These are phyloP conservation scores for Hemithea aestivaria DNA, from an alignment of 2,888 invertebrate genomes.

Conservation along the genomic window DNA sequence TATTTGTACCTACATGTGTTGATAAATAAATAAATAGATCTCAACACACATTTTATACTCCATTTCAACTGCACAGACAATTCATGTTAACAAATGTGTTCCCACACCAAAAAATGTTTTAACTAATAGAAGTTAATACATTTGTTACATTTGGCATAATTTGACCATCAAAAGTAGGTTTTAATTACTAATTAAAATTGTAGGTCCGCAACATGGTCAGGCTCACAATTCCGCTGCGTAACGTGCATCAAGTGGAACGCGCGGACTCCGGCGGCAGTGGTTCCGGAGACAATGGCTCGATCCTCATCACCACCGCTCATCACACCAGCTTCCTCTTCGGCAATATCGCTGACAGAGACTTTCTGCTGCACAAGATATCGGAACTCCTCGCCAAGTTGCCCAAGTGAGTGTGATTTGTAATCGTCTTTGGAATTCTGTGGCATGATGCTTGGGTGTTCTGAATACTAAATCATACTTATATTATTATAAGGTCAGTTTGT, in stretches of 20 bases:
- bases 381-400: slow-evolving; percentile 88
- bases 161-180: no score
- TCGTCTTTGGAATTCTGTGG: slow-evolving; percentile 1
- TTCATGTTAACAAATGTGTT: no score
- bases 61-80: no score
- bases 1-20: no score
- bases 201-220: slow-evolving; percentile 89
- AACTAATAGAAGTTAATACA: no score
- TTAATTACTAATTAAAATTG: neutral
- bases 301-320: slow-evolving; percentile 89
- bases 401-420: slow-evolving; percentile 49
- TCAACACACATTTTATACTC: no score
- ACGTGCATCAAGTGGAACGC: slow-evolving; percentile 88
- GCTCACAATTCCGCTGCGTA: slow-evolving; percentile 92
- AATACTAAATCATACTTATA: no score
- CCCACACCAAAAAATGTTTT: no score
- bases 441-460: slow-evolving; percentile 16
- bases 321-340: slow-evolving; percentile 93
- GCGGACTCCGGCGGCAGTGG: slow-evolving; percentile 84
- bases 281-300: slow-evolving; percentile 76
- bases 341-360: slow-evolving; percentile 92
- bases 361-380: slow-evolving; percentile 93
- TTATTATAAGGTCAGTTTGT: no score
- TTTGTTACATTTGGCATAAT: no score
- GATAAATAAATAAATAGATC: no score